Conservation (phyloP, 2,888 invertebrate genomes). For the Monopis laevigella region DNA sequence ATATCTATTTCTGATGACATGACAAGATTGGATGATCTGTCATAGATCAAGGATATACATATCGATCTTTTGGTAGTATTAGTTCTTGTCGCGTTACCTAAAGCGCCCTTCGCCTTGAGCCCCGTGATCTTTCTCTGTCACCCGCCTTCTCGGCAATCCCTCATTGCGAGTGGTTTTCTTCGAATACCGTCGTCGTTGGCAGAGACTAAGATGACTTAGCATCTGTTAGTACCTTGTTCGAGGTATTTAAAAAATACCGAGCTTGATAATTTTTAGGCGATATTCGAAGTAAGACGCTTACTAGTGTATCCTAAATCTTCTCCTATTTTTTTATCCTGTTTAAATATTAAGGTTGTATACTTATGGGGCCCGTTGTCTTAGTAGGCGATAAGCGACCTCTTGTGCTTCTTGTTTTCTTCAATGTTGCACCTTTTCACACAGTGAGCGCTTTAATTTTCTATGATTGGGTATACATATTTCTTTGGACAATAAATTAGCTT, state of each 20-base stretch:
- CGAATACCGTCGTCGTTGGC: background rate
- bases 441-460: slow-evolving; percentile 7
- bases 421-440: background rate
- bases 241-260: slow-evolving; percentile 10
- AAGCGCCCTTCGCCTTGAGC: slow-evolving; percentile 52
- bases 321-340: slow-evolving; percentile 67
- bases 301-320: slow-evolving; percentile 61
- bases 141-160: slow-evolving; percentile 20
- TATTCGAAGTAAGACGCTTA: slow-evolving; percentile 4
- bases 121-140: slow-evolving; percentile 56
- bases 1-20: too few species aligned
- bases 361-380: slow-evolving; percentile 38
- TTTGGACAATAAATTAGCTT: too few species aligned
- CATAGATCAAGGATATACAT: too few species aligned
- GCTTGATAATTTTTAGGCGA: slow-evolving; percentile 1
- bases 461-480: too few species aligned
- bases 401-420: slow-evolving; percentile 48
- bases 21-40: too few species aligned
- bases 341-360: slow-evolving; percentile 59
- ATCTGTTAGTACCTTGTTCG: slow-evolving; percentile 20
- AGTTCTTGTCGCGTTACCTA: slow-evolving; percentile 2
- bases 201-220: background rate
- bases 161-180: slow-evolving; percentile 23
- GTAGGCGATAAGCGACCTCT: slow-evolving; percentile 41
- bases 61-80: too few species aligned